Base-by-base conservation (phyloP, 1,140 invertebrate species). In the Drosophila triauraria region DNA sequence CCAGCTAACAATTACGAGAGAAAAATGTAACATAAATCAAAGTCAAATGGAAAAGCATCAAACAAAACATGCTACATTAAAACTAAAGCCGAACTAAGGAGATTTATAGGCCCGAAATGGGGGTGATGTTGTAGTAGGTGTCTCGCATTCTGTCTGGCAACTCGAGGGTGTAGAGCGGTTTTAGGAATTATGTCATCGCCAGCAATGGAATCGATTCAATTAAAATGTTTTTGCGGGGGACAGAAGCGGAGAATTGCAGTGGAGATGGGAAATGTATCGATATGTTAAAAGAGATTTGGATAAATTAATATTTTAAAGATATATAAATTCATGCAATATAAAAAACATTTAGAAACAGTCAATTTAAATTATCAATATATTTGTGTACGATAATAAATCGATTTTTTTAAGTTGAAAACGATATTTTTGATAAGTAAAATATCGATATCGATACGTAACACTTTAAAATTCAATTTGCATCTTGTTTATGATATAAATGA, bases 171-270 rank as follows among this genome's bases (percentile, higher is more conserved):
- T 79, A 63, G 64, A 23, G 70, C 58, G 10, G 38, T 43, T 32
- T n/a, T 50, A 59, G 67, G 65, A 71, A 88, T 87, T 87, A 87
- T 87, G 83, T 87, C 84, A 87, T 87, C 83, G 61, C 51, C 43
- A 44, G 69, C 53, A 48, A 67, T 72, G 53, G 60, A 74, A 80
- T 74, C 85, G 75, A 62, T 84, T 87, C 87, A 87, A 87, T 87
- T 87, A 87, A 87, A 90, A 84, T 90, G 78, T 80, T 50, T 64
- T 40, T 72, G 60, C 27, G 43, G 35, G 30, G 43, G 43, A 76
- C 62, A 48, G 47, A 44, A 32, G 42, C 44, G 54, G 53, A 47
- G 44, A 38, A 56, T 54, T 69, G 50, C 63, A 54, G 5, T 54
- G 9, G 51, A 20, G 32, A 54, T 54, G 51, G 32, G 1, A 35